Evolutionary conservation across 64 coral and sea anemone genomes (phyloP).

Genomic region (Trachythela sp.): DNA sequence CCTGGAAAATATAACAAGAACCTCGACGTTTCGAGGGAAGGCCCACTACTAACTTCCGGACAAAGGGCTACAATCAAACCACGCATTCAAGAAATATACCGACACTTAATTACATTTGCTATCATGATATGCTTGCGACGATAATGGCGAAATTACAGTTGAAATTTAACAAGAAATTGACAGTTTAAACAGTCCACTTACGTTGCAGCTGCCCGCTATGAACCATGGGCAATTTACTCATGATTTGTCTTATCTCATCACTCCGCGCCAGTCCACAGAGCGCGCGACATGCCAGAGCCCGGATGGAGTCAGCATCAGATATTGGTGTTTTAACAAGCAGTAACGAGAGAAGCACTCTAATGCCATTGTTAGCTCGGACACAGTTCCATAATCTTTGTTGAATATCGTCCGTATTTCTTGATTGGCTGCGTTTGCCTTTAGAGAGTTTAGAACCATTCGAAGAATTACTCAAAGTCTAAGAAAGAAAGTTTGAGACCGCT

Average conservation of each 20-base stretch:
- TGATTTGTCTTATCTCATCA: conserved; percentile 90
- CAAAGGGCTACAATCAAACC: too few species aligned
- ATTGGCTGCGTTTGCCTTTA: conserved; percentile 1
- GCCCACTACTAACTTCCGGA: too few species aligned
- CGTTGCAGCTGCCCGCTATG: conserved; percentile 91
- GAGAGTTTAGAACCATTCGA: neutral
- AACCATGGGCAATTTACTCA: conserved; percentile 81
- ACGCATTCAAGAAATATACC: too few species aligned
- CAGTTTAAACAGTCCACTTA: conserved; percentile 32
- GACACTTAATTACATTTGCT: too few species aligned
- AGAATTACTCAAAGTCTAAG: neutral
- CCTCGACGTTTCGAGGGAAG: too few species aligned
- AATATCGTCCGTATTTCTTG: conserved; percentile 26
- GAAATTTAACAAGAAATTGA: neutral
- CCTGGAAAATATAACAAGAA: too few species aligned
- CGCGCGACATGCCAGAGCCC: conserved; percentile 77
- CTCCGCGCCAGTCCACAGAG: conserved; percentile 85
- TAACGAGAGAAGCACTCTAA: conserved; percentile 71
- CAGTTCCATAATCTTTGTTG: conserved; percentile 64
- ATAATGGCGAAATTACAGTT: too few species aligned
- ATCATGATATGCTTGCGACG: too few species aligned
- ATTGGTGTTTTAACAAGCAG: conserved; percentile 85
- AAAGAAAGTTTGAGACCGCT: too few species aligned
- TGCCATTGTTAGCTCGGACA: conserved; percentile 80
- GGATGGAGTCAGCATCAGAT: conserved; percentile 86